Percentiles rank a stretch among this genome's conserved stretches.
Evolutionary conservation across 2,113 vertebrate genomes (phyloP).

Genomic region (Isurus oxyrinchus): DNA sequence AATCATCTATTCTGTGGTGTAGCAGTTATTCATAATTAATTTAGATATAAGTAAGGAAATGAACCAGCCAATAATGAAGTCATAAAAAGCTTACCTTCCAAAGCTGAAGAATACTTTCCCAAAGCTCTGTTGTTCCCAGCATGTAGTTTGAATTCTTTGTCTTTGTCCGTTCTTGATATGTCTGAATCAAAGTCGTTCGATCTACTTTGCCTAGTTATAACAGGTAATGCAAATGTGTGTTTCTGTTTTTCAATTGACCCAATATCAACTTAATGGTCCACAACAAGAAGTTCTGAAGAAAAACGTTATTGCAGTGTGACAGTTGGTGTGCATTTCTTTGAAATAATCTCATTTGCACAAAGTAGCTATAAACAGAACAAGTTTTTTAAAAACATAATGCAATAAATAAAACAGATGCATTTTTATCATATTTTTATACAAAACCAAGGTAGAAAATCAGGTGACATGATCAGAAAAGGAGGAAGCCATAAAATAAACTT

Average conservation of each 20-base stretch:
- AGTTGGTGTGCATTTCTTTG: neutral
- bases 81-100: constrained; percentile 75
- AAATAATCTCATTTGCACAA: neutral
- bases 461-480: neutral
- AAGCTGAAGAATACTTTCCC: constrained; percentile 64
- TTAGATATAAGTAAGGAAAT: constrained; percentile 49
- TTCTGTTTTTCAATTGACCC: neutral
- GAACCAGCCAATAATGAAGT: constrained; percentile 45
- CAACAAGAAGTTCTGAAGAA: neutral
- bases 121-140: constrained; percentile 54
- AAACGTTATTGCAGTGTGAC: neutral
- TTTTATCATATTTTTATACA: neutral
- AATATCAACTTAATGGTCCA: neutral
- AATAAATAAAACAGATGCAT: neutral
- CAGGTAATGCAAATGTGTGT: neutral
- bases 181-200: constrained; percentile 62
- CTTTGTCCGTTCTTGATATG: constrained; percentile 61
- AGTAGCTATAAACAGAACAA: neutral
- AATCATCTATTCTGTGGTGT: neutral
- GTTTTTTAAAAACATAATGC: neutral
- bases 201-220: constrained; percentile 76
- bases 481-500: neutral
- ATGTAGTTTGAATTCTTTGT: constrained; percentile 46
- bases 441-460: neutral
- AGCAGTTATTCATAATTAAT: constrained; percentile 11